Evolutionary conservation across 2,797 vertebrate genomes (phyloP).

Genomic region (Rhinogobio ventralis): DNA sequence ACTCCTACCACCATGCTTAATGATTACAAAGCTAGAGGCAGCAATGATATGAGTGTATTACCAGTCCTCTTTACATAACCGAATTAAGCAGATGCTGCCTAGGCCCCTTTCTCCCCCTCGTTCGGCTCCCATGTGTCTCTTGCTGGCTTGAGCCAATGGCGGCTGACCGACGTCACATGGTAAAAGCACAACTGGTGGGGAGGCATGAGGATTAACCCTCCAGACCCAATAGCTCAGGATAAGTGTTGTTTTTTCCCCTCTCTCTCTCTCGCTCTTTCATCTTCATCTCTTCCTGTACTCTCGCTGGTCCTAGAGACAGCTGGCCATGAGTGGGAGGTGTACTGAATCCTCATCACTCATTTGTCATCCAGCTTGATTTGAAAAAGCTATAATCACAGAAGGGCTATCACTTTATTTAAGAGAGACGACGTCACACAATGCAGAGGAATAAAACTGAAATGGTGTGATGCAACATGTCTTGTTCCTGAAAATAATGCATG

Average conservation of each 20-base stretch:
- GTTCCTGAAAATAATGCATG: slow-evolving; percentile 12
- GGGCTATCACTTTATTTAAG: slow-evolving; percentile 50
- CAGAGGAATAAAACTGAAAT: slow-evolving; percentile 8
- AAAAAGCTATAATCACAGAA: slow-evolving; percentile 64
- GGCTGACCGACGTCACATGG: slow-evolving; percentile 74
- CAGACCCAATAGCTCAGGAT: slow-evolving; percentile 78
- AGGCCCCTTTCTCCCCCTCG: slow-evolving; percentile 27
- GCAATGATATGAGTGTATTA: slow-evolving; percentile 71
- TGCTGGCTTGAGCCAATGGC: slow-evolving; percentile 69
- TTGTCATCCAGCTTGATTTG: slow-evolving; percentile 76
- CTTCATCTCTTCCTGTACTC: slow-evolving; percentile 54
- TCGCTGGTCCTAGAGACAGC: slow-evolving; percentile 73
- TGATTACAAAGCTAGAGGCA: slow-evolving; percentile 61
- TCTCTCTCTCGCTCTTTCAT: slow-evolving; percentile 37
- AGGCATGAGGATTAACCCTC: slow-evolving; percentile 78
- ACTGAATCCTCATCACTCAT: slow-evolving; percentile 76
- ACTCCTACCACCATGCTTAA: slow-evolving; percentile 37
- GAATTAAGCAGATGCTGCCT: slow-evolving; percentile 74
- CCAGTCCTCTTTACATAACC: slow-evolving; percentile 80
- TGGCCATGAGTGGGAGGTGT: slow-evolving; percentile 77
- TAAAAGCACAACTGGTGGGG: slow-evolving; percentile 81
- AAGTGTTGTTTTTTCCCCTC: slow-evolving; percentile 71
- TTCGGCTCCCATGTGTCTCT: slow-evolving; percentile 62
- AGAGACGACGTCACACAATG: not conserved
- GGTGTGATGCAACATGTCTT: not conserved